These are phyloP conservation scores for Drosophila paucipuncta DNA, from an alignment of 2,888 invertebrate species.

Conservation along the genomic window DNA sequence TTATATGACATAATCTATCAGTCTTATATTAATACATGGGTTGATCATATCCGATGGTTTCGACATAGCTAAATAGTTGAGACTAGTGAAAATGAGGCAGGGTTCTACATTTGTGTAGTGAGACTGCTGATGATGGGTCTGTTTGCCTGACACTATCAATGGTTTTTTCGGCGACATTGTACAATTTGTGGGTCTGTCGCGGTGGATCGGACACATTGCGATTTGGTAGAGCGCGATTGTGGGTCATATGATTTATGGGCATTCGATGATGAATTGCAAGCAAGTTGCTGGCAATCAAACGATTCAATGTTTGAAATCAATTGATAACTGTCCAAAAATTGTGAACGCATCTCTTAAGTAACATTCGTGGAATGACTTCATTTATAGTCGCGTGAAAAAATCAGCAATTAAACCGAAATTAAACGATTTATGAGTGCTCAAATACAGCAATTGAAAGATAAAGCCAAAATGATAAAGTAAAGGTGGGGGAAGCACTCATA, in stretches of 20 bases:
- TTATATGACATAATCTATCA: slow-evolving; percentile 12
- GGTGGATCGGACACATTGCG: slow-evolving; percentile 35
- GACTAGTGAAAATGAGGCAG: slow-evolving; percentile 21
- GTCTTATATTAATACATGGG: slow-evolving; percentile 2
- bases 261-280: slow-evolving; percentile 62
- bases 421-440: slow-evolving; percentile 54
- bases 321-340: slow-evolving; percentile 30
- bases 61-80: slow-evolving; percentile 3
- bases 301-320: slow-evolving; percentile 47
- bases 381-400: slow-evolving; percentile 56
- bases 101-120: not conserved
- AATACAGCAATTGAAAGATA: slow-evolving; percentile 67
- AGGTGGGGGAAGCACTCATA: slow-evolving; percentile 31
- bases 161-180: slow-evolving; percentile 25
- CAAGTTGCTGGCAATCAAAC: slow-evolving; percentile 59
- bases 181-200: slow-evolving; percentile 60
- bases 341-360: slow-evolving; percentile 1
- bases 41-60: slow-evolving; percentile 11
- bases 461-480: slow-evolving; percentile 26
- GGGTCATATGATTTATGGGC: slow-evolving; percentile 62
- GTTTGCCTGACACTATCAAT: slow-evolving; percentile 33
- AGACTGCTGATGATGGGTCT: not conserved
- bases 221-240: slow-evolving; percentile 33
- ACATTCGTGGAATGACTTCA: slow-evolving; percentile 13
- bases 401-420: slow-evolving; percentile 50